A percentile compares a stretch with the other conserved stretches of the same genome.
phyloP scores from a whole-genome alignment of 2,113 vertebrate genomes.

The Synchiropus splendidus region DNA sequence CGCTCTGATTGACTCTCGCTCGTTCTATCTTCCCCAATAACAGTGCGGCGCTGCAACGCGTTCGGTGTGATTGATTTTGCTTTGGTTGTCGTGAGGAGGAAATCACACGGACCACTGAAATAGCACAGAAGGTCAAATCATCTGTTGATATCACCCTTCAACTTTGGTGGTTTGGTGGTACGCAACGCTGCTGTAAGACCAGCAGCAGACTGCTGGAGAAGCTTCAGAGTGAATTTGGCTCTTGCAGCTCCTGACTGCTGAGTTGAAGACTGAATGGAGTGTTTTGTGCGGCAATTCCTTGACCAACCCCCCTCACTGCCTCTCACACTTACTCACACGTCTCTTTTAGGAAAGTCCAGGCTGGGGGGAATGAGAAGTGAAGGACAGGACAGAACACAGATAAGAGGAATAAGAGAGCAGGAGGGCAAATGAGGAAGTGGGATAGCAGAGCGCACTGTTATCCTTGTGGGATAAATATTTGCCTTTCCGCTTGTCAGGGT shows the following conservation, averaged over 20 bases:
- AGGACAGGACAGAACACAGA: slow-evolving; percentile 4
- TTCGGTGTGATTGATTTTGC: too few species aligned
- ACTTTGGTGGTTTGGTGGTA: too few species aligned
- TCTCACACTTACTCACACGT: slow-evolving; percentile 24
- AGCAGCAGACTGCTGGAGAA: too few species aligned
- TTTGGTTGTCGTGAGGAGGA: too few species aligned
- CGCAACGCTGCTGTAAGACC: too few species aligned
- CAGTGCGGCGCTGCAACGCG: too few species aligned
- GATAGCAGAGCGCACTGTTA: slow-evolving; percentile 23
- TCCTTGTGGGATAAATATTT: slow-evolving; percentile 69
- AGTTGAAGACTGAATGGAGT: slow-evolving; percentile 50
- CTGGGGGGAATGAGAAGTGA: slow-evolving; percentile 3
- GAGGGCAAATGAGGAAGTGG: slow-evolving; percentile 4
- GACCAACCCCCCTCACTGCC: slow-evolving; percentile 15
- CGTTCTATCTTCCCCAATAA: too few species aligned
- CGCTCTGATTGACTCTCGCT: too few species aligned
- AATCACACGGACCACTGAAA: too few species aligned
- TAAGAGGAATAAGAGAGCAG: slow-evolving; percentile 5
- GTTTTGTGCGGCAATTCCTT: slow-evolving; percentile 41
- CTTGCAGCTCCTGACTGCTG: slow-evolving; percentile 38
- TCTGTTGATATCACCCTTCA: too few species aligned
- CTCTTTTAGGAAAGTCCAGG: slow-evolving; percentile 29
- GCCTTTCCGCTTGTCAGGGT: slow-evolving; percentile 70
- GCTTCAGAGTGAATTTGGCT: slow-evolving; percentile 42
- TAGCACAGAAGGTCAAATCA: too few species aligned